These are phyloP conservation scores for Rhogogaster chlorosoma DNA, from an alignment of 2,888 invertebrate genomes.

Conservation along the genomic window DNA sequence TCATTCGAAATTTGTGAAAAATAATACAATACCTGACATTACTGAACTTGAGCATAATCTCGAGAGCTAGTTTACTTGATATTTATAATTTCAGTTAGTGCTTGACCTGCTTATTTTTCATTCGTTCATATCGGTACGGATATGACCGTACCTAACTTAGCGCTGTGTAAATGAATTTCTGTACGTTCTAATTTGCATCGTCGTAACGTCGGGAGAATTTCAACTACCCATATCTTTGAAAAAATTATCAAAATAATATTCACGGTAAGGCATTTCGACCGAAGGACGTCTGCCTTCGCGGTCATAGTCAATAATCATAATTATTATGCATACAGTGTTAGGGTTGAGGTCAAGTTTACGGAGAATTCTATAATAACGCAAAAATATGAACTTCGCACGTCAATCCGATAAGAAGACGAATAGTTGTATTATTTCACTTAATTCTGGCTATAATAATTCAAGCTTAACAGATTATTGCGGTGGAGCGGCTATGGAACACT, in stretches of 20 bases:
- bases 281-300: background rate
- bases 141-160: background rate
- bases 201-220: background rate
- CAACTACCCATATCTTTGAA: background rate
- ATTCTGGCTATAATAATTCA: background rate
- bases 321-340: background rate
- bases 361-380: background rate
- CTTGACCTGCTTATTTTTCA: background rate
- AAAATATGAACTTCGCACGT: background rate
- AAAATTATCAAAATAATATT: background rate
- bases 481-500: background rate
- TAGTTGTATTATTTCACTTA: background rate
- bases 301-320: background rate
- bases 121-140: background rate
- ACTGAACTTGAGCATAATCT: background rate
- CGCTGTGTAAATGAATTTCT: background rate
- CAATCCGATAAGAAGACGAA: background rate
- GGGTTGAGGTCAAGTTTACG: conserved; percentile 18
- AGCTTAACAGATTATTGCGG: background rate
- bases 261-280: background rate
- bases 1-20: background rate
- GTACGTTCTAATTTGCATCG: background rate
- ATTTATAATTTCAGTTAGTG: background rate
- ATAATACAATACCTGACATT: background rate
- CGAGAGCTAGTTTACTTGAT: background rate